These are phyloP conservation scores for Pasiphila rectangulata DNA, from an alignment of 2,888 invertebrate species.

Conservation along the genomic window DNA sequence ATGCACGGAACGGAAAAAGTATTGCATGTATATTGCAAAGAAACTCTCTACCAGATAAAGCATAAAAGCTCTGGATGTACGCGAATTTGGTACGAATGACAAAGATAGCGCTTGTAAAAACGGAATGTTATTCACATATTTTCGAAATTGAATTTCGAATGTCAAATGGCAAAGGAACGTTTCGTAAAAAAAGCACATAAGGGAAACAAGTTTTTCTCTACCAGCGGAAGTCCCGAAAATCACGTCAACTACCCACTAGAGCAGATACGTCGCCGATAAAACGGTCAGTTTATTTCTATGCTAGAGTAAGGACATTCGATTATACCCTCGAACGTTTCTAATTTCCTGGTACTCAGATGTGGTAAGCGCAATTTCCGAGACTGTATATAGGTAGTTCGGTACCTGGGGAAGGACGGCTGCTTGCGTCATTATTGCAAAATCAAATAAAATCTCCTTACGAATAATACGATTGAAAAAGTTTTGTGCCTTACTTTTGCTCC, in stretches of 20 bases:
- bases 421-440: slow-evolving; percentile 67
- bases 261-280: slow-evolving; percentile 48
- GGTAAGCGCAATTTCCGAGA: slow-evolving; percentile 79
- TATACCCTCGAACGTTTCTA: slow-evolving; percentile 78
- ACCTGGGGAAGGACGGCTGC: slow-evolving; percentile 63
- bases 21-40: no score
- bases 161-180: neutral
- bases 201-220: slow-evolving; percentile 4
- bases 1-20: no score
- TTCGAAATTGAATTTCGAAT: neutral
- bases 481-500: slow-evolving; percentile 4
- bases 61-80: no score
- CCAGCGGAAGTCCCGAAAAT: slow-evolving; percentile 32
- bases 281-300: slow-evolving; percentile 60
- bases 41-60: no score
- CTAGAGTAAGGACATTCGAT: slow-evolving; percentile 72
- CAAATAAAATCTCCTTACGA: slow-evolving; percentile 66
- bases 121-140: neutral
- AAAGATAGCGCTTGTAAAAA: neutral
- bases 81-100: neutral
- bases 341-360: slow-evolving; percentile 78
- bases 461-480: slow-evolving; percentile 54
- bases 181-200: neutral
- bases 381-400: slow-evolving; percentile 52
- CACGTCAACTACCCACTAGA: slow-evolving; percentile 40